Base-by-base conservation (phyloP, 2,113 vertebrate genomes). In the Lamprologus tigripictilis region DNA sequence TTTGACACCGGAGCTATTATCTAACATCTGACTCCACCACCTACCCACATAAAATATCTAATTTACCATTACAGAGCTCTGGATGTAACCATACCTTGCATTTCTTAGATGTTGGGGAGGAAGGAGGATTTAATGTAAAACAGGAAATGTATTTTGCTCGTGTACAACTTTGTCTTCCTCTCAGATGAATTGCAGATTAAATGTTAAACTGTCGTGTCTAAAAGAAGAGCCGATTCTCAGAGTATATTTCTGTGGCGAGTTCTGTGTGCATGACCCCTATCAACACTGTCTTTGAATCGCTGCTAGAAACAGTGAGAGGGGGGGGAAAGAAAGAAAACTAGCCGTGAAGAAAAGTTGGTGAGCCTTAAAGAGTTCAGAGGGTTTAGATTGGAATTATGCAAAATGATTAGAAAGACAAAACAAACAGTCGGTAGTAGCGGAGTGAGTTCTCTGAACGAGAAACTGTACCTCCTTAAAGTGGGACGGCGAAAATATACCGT, bases 381-480 rank as follows among this genome's bases (percentile, higher is more conserved):
- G 53, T 81, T 83, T 11, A 47, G 81, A 92, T 92, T 91, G 83
- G 86, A 93, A 76, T 89, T 79, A 81, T 14, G 58, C 53, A 71
- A 45, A 45, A 85, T 88, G 91, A 95, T 93, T 91, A 94, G 88
- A 92, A 76, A 80, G 68, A 86, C 55, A 89, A 88, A 94, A 93
- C 90, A 87, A 89, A 91, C 85, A 42, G 82, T 26, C 61, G 53
- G 87, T 71, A 80, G 76, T 54, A 40, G 78, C 81, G 16, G 81
- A 86, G 88, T 14, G 57, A 28, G 23, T 80, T 73, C 68, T 88
- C 73, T 91, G 79, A 93, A 90, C 80, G 81, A 84, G 85, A 86
- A 91, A 90, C 89, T 89, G 87, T 82, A 83, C 82, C 88, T 88
- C 85, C 86, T 87, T 87, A 83, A 92, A 92, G 87, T 80, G 83